Evolutionary conservation across 2,888 invertebrate species (phyloP).

Genomic region (Trachelus tabidus): DNA sequence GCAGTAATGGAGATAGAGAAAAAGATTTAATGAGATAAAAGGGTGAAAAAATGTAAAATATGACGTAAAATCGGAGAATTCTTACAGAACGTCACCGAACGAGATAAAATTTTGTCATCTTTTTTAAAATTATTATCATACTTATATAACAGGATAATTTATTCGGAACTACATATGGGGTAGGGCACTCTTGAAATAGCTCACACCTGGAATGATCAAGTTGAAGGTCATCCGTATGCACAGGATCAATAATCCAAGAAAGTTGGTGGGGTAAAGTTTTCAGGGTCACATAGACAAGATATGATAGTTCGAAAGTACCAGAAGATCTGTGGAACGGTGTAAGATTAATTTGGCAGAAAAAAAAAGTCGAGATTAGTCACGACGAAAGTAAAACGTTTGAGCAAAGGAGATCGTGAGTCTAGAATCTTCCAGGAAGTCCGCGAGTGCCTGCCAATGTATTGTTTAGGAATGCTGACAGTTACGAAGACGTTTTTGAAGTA

Average conservation of each 20-base stretch:
- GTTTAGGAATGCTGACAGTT: neutral
- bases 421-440: neutral
- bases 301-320: neutral
- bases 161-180: neutral
- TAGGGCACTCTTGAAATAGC: neutral
- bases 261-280: neutral
- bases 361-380: neutral
- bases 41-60: too few species aligned
- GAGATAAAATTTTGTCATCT: neutral
- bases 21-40: neutral
- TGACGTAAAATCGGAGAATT: too few species aligned
- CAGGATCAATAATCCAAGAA: neutral
- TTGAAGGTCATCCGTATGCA: neutral
- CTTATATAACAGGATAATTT: too few species aligned
- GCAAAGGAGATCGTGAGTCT: neutral
- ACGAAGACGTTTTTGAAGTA: neutral
- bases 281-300: neutral
- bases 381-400: neutral
- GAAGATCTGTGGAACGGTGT: neutral
- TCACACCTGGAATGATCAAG: neutral
- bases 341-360: neutral
- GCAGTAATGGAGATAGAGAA: too few species aligned
- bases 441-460: neutral
- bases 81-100: neutral
- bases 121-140: neutral